A percentile compares a stretch with the other conserved stretches of the same genome.
These are phyloP conservation scores for Hydrolagus affinis DNA, from an alignment of 2,113 vertebrate genomes.

Conservation along the genomic window DNA sequence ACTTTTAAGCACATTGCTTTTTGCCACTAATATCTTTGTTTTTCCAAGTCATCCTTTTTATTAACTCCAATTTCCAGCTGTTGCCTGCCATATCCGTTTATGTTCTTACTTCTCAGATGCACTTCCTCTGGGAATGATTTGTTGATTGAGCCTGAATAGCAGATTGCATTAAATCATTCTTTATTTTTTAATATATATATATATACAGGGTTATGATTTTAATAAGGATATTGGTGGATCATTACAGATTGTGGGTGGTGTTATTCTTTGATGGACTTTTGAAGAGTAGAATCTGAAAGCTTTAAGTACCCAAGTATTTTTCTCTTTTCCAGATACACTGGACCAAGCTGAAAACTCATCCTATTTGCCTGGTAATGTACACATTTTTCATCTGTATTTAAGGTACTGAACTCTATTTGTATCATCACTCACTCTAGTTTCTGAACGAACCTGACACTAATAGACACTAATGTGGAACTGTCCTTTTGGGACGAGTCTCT, in stretches of 20 bases:
- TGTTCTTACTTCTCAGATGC: too few relatives aligned
- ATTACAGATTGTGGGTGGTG: not conserved
- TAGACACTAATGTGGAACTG: too few relatives aligned
- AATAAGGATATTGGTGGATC: not conserved
- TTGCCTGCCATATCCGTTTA: too few relatives aligned
- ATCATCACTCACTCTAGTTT: not conserved
- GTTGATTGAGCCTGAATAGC: too few relatives aligned
- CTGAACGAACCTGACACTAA: not conserved
- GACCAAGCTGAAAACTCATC: conserved; percentile 96
- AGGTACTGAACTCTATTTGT: not conserved
- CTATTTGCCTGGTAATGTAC: conserved; percentile 82
- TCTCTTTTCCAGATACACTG: conserved; percentile 79
- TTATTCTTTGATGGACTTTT: not conserved
- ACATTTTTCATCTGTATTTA: not conserved
- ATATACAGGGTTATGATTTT: too few relatives aligned
- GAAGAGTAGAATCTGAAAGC: not conserved
- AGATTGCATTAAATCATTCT: too few relatives aligned
- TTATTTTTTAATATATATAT: not conserved
- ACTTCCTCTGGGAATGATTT: too few relatives aligned
- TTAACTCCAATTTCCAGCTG: too few relatives aligned
- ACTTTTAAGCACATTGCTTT: too few relatives aligned
- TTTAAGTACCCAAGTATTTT: not conserved
- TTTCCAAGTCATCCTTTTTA: too few relatives aligned
- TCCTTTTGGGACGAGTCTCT: too few relatives aligned
- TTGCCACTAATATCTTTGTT: too few relatives aligned